These are phyloP conservation scores for Lasius fuliginosus DNA, from an alignment of 2,888 invertebrate genomes.

Conservation along the genomic window DNA sequence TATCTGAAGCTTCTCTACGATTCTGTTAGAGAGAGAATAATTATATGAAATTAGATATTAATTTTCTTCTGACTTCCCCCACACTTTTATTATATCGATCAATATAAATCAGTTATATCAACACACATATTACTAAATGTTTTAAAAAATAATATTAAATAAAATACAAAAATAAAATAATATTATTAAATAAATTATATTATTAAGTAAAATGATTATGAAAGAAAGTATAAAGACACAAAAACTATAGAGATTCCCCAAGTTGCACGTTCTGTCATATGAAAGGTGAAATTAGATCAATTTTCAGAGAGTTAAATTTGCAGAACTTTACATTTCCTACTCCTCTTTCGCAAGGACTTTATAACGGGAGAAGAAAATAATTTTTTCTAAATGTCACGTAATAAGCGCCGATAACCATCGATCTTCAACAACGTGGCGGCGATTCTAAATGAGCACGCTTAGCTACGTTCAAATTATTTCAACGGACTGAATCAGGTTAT, in stretches of 20 bases:
- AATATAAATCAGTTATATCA: not conserved
- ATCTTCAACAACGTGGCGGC: not conserved
- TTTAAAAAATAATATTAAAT: too few relatives aligned
- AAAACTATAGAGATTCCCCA: not conserved
- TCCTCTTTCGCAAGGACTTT: not conserved
- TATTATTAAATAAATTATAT: not conserved
- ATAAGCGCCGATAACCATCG: not conserved
- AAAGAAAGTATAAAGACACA: not conserved
- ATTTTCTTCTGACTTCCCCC: not conserved
- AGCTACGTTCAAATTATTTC: conserved; percentile 3
- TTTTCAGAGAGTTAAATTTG: not conserved
- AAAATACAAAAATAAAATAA: too few relatives aligned
- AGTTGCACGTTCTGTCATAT: not conserved
- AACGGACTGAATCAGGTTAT: conserved; percentile 25
- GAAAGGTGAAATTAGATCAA: not conserved
- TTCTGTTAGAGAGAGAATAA: not conserved
- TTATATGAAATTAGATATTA: not conserved
- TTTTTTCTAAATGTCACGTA: not conserved
- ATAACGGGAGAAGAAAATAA: not conserved
- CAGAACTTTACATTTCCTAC: not conserved
- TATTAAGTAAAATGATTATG: not conserved
- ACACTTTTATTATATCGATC: not conserved
- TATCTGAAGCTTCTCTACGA: not conserved
- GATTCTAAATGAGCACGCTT: not conserved
- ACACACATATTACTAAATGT: not conserved